Percentiles rank a stretch among this genome's conserved stretches.
phyloP scores from a whole-genome alignment of 2,888 invertebrate species.

The Diplolepis rosae region DNA sequence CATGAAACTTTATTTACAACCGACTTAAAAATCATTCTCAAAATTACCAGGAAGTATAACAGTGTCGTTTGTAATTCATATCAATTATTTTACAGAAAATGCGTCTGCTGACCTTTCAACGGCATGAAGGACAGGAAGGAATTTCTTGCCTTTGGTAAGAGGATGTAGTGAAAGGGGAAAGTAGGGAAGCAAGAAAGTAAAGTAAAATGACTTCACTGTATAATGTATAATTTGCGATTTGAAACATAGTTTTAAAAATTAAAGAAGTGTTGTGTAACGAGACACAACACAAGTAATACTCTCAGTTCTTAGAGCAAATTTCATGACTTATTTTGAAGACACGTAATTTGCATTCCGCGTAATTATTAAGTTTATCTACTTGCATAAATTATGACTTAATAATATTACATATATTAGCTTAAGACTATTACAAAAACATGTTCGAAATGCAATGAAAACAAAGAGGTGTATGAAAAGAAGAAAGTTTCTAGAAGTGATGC shows the following conservation, averaged over 20 bases:
- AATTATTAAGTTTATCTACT: no score
- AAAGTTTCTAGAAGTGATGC: no score
- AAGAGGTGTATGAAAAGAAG: no score
- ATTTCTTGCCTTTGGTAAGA: conserved; percentile 18
- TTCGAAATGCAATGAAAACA: no score
- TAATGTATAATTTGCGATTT: background rate
- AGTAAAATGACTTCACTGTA: conserved; percentile 2
- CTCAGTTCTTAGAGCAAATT: background rate
- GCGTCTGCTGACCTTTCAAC: conserved; percentile 13
- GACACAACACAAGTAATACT: background rate
- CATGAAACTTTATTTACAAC: no score
- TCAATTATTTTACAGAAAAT: conserved; percentile 27
- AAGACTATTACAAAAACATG: no score
- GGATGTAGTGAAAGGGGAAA: conserved; percentile 22
- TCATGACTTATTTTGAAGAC: background rate
- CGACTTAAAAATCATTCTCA: no score
- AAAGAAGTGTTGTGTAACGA: background rate
- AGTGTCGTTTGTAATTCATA: background rate
- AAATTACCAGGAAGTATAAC: conserved; percentile 10
- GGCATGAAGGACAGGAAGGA: conserved; percentile 21
- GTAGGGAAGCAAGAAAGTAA: background rate
- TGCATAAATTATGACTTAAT: no score
- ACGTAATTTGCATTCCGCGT: background rate
- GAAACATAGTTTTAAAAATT: background rate
- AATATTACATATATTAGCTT: no score